These are phyloP conservation scores for Slavum lentiscoides DNA, from an alignment of 2,888 invertebrate genomes.

Conservation along the genomic window DNA sequence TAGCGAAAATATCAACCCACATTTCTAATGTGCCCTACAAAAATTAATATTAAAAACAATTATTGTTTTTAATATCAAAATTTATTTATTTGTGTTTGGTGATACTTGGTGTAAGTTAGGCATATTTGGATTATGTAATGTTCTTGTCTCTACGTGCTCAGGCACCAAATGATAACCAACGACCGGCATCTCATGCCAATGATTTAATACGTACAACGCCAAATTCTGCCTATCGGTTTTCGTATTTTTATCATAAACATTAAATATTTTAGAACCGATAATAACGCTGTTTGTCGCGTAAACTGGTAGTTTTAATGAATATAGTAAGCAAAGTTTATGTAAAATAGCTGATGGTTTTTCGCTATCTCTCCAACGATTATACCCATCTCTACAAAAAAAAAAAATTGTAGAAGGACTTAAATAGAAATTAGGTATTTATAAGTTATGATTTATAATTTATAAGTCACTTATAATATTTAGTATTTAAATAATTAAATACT, in stretches of 20 bases:
- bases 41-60: neutral
- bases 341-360: slow-evolving; percentile 74
- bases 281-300: slow-evolving; percentile 63
- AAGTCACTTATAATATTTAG: too few species aligned
- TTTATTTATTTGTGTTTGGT: neutral
- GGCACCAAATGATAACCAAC: slow-evolving; percentile 80
- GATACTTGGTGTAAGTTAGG: slow-evolving; percentile 35
- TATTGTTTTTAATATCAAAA: too few species aligned
- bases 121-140: slow-evolving; percentile 70
- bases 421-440: too few species aligned
- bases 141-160: slow-evolving; percentile 88
- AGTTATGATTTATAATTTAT: too few species aligned
- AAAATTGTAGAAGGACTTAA: neutral
- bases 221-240: slow-evolving; percentile 68
- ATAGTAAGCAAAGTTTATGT: slow-evolving; percentile 69
- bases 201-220: slow-evolving; percentile 74
- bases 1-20: slow-evolving; percentile 84
- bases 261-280: slow-evolving; percentile 61
- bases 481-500: too few species aligned
- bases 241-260: neutral
- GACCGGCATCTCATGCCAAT: slow-evolving; percentile 75
- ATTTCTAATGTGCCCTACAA: slow-evolving; percentile 83
- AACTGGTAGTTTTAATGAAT: slow-evolving; percentile 67
- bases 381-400: slow-evolving; percentile 12
- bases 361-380: slow-evolving; percentile 74